Percentiles rank a stretch among this genome's conserved stretches.
Evolutionary conservation across 2,797 vertebrate species (phyloP).

Genomic region (Pipistrellus kuhlii): DNA sequence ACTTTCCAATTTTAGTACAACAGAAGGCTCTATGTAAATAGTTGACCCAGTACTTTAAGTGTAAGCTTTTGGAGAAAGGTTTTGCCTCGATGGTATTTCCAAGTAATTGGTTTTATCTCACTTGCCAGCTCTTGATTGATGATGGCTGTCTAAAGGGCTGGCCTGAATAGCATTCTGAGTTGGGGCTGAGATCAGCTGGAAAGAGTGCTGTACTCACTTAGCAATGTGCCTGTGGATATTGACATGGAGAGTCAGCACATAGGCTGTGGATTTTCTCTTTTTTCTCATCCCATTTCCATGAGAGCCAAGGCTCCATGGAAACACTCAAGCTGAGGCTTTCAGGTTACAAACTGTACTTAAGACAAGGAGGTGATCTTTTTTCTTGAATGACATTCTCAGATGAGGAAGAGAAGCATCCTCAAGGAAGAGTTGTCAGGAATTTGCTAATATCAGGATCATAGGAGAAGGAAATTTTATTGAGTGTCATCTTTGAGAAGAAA

Average conservation of each 20-base stretch:
- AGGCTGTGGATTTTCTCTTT: neutral
- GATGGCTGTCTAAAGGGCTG: neutral
- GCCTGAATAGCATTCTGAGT: neutral
- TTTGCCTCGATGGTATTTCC: slow-evolving; percentile 5
- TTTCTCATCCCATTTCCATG: neutral
- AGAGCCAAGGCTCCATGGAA: neutral
- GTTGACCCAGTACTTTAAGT: neutral
- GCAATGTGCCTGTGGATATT: neutral
- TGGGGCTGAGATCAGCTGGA: neutral
- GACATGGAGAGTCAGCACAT: too few species aligned
- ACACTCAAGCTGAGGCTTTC: neutral
- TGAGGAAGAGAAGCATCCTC: neutral
- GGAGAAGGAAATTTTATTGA: slow-evolving; percentile 20
- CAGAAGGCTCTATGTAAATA: neutral
- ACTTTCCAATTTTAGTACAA: neutral
- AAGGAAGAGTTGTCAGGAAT: neutral
- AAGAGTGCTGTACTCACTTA: neutral
- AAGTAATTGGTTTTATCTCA: slow-evolving; percentile 52
- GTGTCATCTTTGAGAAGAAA: slow-evolving; percentile 42
- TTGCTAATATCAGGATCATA: neutral
- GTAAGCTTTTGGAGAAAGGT: slow-evolving; percentile 29
- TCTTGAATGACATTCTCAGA: neutral
- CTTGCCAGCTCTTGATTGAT: slow-evolving; percentile 30
- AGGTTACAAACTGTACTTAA: neutral
- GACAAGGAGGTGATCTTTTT: neutral